phyloP scores from a whole-genome alignment of 2,797 vertebrate genomes.

The Sebastes nivosus region DNA sequence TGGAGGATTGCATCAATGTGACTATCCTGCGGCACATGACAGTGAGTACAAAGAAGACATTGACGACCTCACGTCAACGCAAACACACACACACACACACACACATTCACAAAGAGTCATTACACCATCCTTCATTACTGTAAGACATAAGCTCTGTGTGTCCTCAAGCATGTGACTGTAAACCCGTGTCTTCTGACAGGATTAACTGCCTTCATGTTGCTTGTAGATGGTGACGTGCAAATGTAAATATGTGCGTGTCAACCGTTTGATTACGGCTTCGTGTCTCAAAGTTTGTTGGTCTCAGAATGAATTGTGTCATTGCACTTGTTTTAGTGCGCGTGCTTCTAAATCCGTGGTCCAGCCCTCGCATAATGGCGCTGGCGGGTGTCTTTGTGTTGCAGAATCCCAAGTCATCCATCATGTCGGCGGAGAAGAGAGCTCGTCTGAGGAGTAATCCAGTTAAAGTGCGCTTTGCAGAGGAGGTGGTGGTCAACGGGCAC shows the following conservation, averaged over 20 bases:
- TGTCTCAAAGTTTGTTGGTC: not conserved
- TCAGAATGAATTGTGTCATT: not conserved
- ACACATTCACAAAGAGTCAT: not conserved
- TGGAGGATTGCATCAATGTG: conserved; percentile 88
- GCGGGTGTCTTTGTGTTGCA: conserved; percentile 66
- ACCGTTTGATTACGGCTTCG: not conserved
- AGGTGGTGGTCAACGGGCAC: conserved; percentile 95
- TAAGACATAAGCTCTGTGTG: conserved; percentile 23
- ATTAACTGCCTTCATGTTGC: conserved; percentile 1
- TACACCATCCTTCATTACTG: conserved; percentile 13
- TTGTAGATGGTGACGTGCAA: not conserved
- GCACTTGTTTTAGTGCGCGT: not conserved
- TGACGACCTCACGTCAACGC: conserved; percentile 20
- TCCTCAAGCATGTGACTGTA: conserved; percentile 47
- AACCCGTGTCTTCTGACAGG: conserved; percentile 30
- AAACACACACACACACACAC: not conserved
- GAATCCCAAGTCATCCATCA: conserved; percentile 97
- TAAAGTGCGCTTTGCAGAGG: conserved; percentile 97
- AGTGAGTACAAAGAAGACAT: conserved; percentile 76
- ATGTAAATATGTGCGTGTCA: not conserved
- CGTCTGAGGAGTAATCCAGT: conserved; percentile 94
- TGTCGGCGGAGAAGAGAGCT: conserved; percentile 96
- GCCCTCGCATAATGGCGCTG: not conserved
- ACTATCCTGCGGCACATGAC: conserved; percentile 90
- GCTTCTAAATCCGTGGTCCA: not conserved